These are phyloP conservation scores for Stenopsyche tienmushanensis DNA, from an alignment of 1,140 invertebrate species.

Conservation along the genomic window DNA sequence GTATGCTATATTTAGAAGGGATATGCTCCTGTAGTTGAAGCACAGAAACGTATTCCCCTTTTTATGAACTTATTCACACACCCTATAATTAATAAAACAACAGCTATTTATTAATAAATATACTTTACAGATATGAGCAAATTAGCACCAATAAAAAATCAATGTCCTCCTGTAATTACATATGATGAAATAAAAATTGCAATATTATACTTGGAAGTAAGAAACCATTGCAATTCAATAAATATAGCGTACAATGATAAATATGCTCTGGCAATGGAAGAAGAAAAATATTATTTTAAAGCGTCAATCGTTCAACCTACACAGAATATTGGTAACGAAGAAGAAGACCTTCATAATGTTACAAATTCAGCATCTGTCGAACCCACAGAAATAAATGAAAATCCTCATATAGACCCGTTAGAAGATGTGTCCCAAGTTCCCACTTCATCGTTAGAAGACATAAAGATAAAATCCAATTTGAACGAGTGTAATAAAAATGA, in stretches of 20 bases:
- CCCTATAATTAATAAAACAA: too few species aligned
- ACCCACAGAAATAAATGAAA: background rate
- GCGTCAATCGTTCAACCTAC: conserved; percentile 4
- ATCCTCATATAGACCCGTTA: background rate
- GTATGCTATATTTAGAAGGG: too few species aligned
- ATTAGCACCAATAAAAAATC: conserved; percentile 32
- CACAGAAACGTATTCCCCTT: too few species aligned
- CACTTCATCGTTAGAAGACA: background rate
- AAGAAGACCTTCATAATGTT: background rate
- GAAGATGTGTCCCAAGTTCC: background rate
- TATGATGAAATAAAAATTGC: conserved; percentile 33
- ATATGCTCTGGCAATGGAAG: conserved; percentile 12
- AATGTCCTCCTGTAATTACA: conserved; percentile 20
- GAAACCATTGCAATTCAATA: conserved; percentile 27
- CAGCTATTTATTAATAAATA: too few species aligned
- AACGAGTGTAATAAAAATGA: background rate
- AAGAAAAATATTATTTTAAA: conserved; percentile 8
- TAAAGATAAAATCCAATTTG: background rate
- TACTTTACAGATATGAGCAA: conserved; percentile 33
- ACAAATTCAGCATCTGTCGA: background rate
- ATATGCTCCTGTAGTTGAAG: too few species aligned
- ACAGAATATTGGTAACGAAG: background rate
- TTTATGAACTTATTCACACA: too few species aligned
- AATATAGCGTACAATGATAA: conserved; percentile 27
- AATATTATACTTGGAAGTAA: conserved; percentile 29